Base-by-base conservation (phyloP, 2,113 vertebrate genomes). In the Anoura caudifer region DNA sequence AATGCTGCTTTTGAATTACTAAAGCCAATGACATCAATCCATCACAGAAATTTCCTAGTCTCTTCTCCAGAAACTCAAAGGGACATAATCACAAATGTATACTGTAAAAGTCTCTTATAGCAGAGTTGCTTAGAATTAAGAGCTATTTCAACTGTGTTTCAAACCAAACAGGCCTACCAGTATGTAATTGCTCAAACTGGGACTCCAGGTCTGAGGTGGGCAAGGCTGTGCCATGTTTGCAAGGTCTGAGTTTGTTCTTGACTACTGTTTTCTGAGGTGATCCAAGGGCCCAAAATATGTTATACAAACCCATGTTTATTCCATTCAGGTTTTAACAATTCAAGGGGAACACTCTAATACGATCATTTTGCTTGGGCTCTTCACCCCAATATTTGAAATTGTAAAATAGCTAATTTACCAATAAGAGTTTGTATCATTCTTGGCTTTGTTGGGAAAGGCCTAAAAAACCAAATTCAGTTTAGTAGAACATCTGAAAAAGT, bases 21-120 rank as follows among this genome's bases (percentile, higher is more conserved):
- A 88, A 90, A 92, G 59, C 76, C 72, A 72, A 69, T 96, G 87
- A 92, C 4, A 79, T 80, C 83, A 70, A 70, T 85, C 54, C 90
- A 82, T 90, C 72, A 92, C 72, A 84, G 67, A 87, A 95, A 76
- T 67, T 94, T 94, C 65, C 92, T 72, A 94, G 94, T 92, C 84
- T 96, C 76, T 87, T 96, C 67, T 75, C 43, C 24, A 96, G 72
- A 96, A 96, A 91, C 81, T 95, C 59, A 96, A 94, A 97, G 79
- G 65, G 61, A 77, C 90, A 82, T 63, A 72, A 67, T 94, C 92
- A 85, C 97, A 97, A 81, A 94, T 61, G 82, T 79, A 56, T 70
- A 89, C 36, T 86, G 26, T 50, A 72, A 92, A 94, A 91, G 43
- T 69, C 16, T 84, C 75, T 96, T 47, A 65, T 20, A 54, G 26